Percentiles rank a stretch among this genome's conserved stretches.
phyloP scores from a whole-genome alignment of 2,797 vertebrate genomes.

The Gymnopithys bicolor region DNA sequence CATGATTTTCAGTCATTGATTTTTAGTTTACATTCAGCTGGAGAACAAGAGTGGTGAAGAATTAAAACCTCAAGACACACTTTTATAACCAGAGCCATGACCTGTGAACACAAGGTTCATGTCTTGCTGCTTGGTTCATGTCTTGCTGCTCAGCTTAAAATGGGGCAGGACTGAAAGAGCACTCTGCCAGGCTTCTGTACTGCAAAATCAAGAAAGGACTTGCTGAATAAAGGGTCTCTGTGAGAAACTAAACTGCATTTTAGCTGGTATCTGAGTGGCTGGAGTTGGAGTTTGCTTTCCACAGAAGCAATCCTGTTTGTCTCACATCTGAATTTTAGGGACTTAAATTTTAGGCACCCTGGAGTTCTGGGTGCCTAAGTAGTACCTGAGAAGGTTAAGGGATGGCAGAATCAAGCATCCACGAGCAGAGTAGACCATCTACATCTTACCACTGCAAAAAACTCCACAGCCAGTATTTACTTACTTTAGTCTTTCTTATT shows the following conservation, averaged over 20 bases:
- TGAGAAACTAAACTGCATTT: not conserved
- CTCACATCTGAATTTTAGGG: not conserved
- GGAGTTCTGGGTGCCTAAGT: not conserved
- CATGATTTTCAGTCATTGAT: not conserved
- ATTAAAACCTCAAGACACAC: not conserved
- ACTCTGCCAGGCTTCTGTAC: not conserved
- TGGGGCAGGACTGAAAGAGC: not conserved
- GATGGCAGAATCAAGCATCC: not conserved
- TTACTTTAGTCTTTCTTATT: not conserved
- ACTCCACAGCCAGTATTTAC: not conserved
- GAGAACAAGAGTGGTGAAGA: not conserved
- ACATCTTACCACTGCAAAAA: not conserved
- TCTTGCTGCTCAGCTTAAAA: not conserved
- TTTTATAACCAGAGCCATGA: not conserved
- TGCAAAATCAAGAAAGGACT: not conserved
- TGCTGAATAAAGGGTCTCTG: not conserved
- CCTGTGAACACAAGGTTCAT: not conserved
- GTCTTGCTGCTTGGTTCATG: not conserved
- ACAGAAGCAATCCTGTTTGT: not conserved
- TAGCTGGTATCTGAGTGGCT: not conserved
- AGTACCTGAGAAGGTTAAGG: not conserved
- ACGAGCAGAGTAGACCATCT: not conserved
- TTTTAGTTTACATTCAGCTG: not conserved
- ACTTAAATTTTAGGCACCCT: not conserved
- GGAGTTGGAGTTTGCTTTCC: not conserved